Evolutionary conservation across 2,888 invertebrate species (phyloP).

Genomic region (Pollenia angustigena): DNA sequence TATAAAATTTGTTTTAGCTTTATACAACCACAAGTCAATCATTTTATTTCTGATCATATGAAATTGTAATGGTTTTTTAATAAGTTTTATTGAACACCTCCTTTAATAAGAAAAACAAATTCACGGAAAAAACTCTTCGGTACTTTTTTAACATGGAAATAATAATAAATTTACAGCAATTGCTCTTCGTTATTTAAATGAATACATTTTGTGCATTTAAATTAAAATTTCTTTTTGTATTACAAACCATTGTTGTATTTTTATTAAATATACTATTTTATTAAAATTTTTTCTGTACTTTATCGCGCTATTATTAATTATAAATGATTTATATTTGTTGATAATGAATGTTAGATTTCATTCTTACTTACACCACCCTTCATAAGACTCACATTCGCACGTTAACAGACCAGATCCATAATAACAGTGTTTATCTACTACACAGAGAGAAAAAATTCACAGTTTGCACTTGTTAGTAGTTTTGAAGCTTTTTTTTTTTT

Average conservation of each 20-base stretch:
- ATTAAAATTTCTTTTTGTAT: not conserved
- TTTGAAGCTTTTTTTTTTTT: constrained; percentile 5
- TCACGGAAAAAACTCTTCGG: not conserved
- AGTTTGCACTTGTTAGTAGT: constrained; percentile 5
- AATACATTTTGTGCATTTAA: not conserved
- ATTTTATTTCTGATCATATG: too few species aligned
- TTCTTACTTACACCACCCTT: constrained; percentile 51
- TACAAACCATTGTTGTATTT: constrained; percentile 52
- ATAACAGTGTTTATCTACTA: constrained; percentile 55
- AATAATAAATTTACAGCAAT: not conserved
- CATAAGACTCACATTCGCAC: constrained; percentile 23
- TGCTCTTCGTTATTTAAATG: not conserved
- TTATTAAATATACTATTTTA: constrained; percentile 9
- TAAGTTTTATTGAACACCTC: not conserved
- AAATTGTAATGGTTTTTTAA: too few species aligned
- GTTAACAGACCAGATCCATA: constrained; percentile 28
- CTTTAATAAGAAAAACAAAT: not conserved
- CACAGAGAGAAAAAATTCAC: not conserved
- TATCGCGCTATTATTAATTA: constrained; percentile 41
- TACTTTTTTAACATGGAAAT: not conserved
- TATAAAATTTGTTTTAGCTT: too few species aligned
- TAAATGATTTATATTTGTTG: constrained; percentile 58
- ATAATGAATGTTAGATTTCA: constrained; percentile 48
- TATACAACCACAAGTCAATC: too few species aligned
- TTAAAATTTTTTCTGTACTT: constrained; percentile 9